A percentile compares a stretch with the other conserved stretches of the same genome.
These are phyloP conservation scores for Oxytorus armatus DNA, from an alignment of 2,888 invertebrate genomes.

Conservation along the genomic window DNA sequence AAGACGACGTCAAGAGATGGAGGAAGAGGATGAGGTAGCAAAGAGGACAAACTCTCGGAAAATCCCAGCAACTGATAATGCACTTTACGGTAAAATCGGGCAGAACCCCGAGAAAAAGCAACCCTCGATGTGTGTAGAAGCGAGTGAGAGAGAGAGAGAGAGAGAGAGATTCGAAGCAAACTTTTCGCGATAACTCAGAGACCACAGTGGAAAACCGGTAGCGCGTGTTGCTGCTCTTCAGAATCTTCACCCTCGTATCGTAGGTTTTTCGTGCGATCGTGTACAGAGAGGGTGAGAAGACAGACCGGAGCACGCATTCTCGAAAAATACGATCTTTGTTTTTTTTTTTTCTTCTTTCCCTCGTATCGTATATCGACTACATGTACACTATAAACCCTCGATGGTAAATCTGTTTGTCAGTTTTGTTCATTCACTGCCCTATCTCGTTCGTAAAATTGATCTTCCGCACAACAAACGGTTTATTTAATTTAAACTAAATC, in stretches of 20 bases:
- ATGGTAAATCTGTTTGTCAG: constrained; percentile 74
- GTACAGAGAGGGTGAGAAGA: constrained; percentile 5
- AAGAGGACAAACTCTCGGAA: constrained; percentile 36
- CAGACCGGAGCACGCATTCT: constrained; percentile 17
- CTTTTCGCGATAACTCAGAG: constrained; percentile 72
- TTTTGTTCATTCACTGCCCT: constrained; percentile 67
- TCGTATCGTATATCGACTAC: not conserved
- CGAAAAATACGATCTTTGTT: constrained; percentile 16
- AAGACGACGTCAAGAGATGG: constrained; percentile 14
- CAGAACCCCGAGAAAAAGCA: constrained; percentile 5
- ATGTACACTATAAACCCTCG: constrained; percentile 29
- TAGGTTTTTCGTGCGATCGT: constrained; percentile 8
- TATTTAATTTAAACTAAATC: too few relatives aligned
- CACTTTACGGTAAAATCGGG: constrained; percentile 59
- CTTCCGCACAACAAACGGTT: not conserved
- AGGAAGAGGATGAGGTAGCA: not conserved
- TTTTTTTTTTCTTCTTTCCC: constrained; percentile 3
- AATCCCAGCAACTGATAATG: constrained; percentile 63
- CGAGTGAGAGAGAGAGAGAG: not conserved
- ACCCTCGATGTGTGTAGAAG: constrained; percentile 3
- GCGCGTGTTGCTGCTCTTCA: constrained; percentile 20
- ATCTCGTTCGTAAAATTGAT: not conserved
- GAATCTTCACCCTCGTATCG: constrained; percentile 4
- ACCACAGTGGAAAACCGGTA: constrained; percentile 20
- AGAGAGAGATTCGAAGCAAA: constrained; percentile 37